phyloP scores from a whole-genome alignment of 2,888 invertebrate species.

The Lasioglossum leucozonium region DNA sequence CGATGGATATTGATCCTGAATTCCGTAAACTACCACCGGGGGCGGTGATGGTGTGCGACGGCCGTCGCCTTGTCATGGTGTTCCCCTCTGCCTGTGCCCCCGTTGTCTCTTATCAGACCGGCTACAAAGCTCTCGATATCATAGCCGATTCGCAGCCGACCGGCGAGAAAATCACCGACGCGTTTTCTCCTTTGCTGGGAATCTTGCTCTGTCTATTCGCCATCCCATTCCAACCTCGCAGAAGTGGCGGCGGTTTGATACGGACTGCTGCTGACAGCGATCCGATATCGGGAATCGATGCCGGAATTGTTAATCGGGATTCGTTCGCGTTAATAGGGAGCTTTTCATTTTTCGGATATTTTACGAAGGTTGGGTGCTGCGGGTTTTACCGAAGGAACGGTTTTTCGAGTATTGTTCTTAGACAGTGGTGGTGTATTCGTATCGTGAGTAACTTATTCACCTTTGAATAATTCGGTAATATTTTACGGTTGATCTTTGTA shows the following conservation, averaged over 20 bases:
- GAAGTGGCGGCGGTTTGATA: conserved; percentile 9
- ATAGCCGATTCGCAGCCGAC: conserved; percentile 60
- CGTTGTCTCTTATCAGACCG: conserved; percentile 62
- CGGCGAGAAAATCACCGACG: conserved; percentile 53
- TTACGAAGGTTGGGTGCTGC: neutral
- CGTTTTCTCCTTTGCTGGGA: neutral
- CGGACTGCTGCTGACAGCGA: conserved; percentile 19
- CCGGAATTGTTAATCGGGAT: neutral
- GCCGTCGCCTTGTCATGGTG: conserved; percentile 63
- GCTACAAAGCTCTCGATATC: conserved; percentile 74
- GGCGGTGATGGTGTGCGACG: conserved; percentile 80
- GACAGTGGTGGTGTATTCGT: neutral
- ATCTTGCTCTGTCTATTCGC: neutral
- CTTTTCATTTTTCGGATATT: neutral
- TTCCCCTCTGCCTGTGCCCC: conserved; percentile 27
- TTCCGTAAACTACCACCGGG: conserved; percentile 72
- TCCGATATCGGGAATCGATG: neutral
- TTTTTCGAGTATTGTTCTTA: neutral
- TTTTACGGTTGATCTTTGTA: neutral
- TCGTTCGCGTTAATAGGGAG: neutral
- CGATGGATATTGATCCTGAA: conserved; percentile 83
- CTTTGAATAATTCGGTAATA: neutral
- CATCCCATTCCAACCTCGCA: neutral
- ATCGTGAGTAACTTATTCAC: neutral
- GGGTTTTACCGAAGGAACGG: neutral